A percentile compares a stretch with the other conserved stretches of the same genome.
These are phyloP conservation scores for Siphlonurus alternatus DNA, from an alignment of 2,888 invertebrate species.

Conservation along the genomic window DNA sequence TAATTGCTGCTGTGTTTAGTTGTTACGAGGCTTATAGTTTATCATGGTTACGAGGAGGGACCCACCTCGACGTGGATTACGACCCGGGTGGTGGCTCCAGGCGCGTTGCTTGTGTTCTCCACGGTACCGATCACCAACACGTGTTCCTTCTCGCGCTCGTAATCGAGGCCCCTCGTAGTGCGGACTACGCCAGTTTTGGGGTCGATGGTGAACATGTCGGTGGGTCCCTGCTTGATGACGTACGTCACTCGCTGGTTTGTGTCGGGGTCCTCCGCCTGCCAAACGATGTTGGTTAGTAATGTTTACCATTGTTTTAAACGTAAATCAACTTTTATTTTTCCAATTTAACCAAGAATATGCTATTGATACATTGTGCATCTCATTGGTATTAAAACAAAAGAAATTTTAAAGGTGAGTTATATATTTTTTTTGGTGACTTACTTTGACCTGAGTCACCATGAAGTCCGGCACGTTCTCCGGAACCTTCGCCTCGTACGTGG, in stretches of 20 bases:
- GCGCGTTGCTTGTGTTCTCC: conserved; percentile 53
- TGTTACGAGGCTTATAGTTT: too few species aligned
- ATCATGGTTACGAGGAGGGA: too few species aligned
- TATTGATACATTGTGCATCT: neutral
- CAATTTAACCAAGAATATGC: conserved; percentile 5
- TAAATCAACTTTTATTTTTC: neutral
- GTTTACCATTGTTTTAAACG: conserved; percentile 8
- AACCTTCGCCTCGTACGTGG: conserved; percentile 58
- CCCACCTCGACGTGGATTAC: conserved; percentile 52
- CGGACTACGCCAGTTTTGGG: conserved; percentile 61
- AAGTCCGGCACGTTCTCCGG: conserved; percentile 71
- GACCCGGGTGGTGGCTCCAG: conserved; percentile 57
- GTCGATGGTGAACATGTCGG: conserved; percentile 66
- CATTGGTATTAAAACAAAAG: neutral
- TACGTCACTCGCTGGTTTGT: conserved; percentile 65
- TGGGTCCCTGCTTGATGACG: conserved; percentile 62
- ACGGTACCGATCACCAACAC: conserved; percentile 64
- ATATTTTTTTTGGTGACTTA: too few species aligned
- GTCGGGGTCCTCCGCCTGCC: conserved; percentile 67
- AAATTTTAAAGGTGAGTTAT: neutral
- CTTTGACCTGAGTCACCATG: conserved; percentile 60
- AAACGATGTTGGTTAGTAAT: too few species aligned
- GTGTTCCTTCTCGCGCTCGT: conserved; percentile 55
- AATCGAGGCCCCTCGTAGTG: conserved; percentile 59
- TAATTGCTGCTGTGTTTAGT: too few species aligned